Base-by-base conservation (phyloP, 2,113 vertebrate species). In the Pseudorectes ferrugineus region DNA sequence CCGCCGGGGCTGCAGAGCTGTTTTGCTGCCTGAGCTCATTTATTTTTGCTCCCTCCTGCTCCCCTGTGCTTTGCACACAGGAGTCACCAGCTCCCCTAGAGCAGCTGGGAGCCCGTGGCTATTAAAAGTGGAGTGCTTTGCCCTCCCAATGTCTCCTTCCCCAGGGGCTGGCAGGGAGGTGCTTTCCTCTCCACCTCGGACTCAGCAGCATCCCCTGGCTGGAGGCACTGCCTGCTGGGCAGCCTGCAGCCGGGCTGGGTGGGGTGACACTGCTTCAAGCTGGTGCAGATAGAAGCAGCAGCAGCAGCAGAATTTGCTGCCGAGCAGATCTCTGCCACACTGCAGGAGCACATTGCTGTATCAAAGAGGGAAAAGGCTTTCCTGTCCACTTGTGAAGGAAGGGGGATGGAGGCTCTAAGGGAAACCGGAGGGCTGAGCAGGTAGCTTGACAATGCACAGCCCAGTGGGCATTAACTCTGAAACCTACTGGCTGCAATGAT, bases 1-100 rank as follows among this genome's bases (percentile, higher is more conserved):
- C 88, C 20, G 1, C 81, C 0, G 4, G 90, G 89, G 93, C 85
- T 5, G 1, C 0, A 2, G 43, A 92, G 88, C 89, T 98, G 95
- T 97, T 97, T 97, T 97, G 92, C 94, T 96, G 93, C 93, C 49
- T 73, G 76, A 88, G 88, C 93, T 92, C 62, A 59, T 93, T 96
- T 98, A 97, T 98, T 97, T 97, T 96, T 97, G 83, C 75, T 65
- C 57, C 78, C 46, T 95, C 40, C 66, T 8, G 28, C 90, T 96
- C 94, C 91, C 94, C 84, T 82, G 94, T 75, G 96, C 85, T 49
- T 89, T 84, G 81, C 36, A n/a, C 63, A 42, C 74, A 21, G 24
- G 75, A 86, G 67, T 81, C n/a, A 11, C 22, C 2, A 10, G 62
- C 48, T 87, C 51, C 55, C 36, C 33, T 4, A 14, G 90, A 92